These are phyloP conservation scores for Oscheius sp. DNA, from an alignment of 2,888 invertebrate species.

Conservation along the genomic window DNA sequence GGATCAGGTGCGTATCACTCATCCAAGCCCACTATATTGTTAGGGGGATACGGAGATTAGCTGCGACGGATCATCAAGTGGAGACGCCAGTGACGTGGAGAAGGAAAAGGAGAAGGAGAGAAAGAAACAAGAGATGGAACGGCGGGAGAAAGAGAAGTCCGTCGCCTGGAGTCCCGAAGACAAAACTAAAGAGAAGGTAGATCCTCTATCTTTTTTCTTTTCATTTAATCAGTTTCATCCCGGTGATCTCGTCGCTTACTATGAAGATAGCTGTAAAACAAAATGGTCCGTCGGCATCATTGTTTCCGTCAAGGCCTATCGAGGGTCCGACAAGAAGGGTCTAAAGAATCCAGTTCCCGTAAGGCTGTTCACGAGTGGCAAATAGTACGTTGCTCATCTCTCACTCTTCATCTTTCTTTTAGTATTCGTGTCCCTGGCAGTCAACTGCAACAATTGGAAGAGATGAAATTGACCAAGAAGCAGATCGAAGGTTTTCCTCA, in stretches of 20 bases:
- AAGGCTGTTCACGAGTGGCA: constrained; percentile 43
- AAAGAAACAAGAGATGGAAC: constrained; percentile 20
- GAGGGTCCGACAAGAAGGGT: constrained; percentile 3
- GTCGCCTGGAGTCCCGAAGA: background rate
- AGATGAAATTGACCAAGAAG: constrained; percentile 14
- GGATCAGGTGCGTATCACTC: constrained; percentile 24
- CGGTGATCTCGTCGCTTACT: constrained; percentile 23
- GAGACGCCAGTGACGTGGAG: constrained; percentile 22
- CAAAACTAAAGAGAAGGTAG: background rate
- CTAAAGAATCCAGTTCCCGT: constrained; percentile 31
- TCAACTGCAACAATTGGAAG: background rate
- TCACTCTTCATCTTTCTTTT: background rate
- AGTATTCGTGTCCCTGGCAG: constrained; percentile 1
- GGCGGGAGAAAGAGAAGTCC: constrained; percentile 1
- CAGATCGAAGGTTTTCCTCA: background rate
- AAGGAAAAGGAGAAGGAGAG: constrained; percentile 24
- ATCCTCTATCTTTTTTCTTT: background rate
- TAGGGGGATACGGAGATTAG: constrained; percentile 32
- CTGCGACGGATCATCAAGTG: constrained; percentile 25
- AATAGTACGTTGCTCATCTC: constrained; percentile 39
- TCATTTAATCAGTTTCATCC: background rate
- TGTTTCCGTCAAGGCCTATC: constrained; percentile 25
- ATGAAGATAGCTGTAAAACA: background rate
- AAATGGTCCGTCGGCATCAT: constrained; percentile 33
- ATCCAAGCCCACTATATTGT: background rate